phyloP scores from a whole-genome alignment of 2,888 invertebrate genomes.

The Pasiphila rectangulata region DNA sequence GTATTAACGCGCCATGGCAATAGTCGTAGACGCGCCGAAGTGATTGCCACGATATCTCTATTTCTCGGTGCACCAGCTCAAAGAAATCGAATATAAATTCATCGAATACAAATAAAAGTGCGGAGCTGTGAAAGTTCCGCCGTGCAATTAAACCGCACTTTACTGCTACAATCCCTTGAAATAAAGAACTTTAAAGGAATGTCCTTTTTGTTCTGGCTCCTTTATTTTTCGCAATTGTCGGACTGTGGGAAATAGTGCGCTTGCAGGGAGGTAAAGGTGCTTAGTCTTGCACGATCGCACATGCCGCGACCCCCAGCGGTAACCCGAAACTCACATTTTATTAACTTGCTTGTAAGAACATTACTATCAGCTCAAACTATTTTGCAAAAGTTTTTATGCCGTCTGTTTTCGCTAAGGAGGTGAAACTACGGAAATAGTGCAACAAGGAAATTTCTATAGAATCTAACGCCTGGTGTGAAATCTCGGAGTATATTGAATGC shows the following conservation, averaged over 20 bases:
- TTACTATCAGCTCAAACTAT: constrained; percentile 12
- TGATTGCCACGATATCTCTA: constrained; percentile 52
- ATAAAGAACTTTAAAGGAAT: constrained; percentile 74
- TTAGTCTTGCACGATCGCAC: constrained; percentile 54
- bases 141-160: constrained; percentile 77
- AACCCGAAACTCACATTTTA: constrained; percentile 44
- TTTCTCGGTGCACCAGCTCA: constrained; percentile 41
- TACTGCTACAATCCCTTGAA: constrained; percentile 72
- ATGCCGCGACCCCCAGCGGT: constrained; percentile 39
- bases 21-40: constrained; percentile 33
- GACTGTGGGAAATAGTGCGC: constrained; percentile 22
- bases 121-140: constrained; percentile 61
- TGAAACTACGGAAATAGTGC: constrained; percentile 9
- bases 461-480: constrained; percentile 15
- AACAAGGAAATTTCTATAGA: constrained; percentile 8
- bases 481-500: constrained; percentile 22
- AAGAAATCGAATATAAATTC: constrained; percentile 66
- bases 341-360: constrained; percentile 24
- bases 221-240: constrained; percentile 24
- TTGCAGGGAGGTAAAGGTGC: constrained; percentile 49
- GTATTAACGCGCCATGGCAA: constrained; percentile 46
- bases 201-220: constrained; percentile 58
- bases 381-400: constrained; percentile 10
- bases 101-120: constrained; percentile 66
- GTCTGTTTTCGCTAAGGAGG: constrained; percentile 4